Conservation (phyloP, 2,797 vertebrate genomes). For the Squalus acanthias region DNA sequence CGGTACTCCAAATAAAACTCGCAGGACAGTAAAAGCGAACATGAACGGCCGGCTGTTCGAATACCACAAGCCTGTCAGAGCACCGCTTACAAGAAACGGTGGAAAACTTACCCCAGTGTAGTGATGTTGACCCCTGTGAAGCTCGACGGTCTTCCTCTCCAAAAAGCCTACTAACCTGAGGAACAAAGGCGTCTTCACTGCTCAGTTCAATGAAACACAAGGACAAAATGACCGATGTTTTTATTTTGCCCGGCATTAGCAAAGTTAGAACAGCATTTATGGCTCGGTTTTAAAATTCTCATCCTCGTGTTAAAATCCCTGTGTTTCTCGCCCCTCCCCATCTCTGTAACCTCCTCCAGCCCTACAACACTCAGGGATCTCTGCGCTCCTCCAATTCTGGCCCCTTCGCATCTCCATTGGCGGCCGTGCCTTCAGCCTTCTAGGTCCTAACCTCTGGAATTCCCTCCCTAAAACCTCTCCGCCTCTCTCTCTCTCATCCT, state of each 20-base stretch:
- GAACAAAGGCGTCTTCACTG: neutral
- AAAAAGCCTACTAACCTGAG: slow-evolving; percentile 80
- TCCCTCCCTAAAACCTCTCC: neutral
- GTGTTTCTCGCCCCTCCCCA: neutral
- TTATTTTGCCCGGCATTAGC: neutral
- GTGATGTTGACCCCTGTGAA: slow-evolving; percentile 86
- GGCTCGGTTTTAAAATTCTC: neutral
- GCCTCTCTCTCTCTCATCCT: neutral
- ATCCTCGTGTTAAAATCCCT: neutral
- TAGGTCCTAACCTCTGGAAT: neutral
- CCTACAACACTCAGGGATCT: neutral
- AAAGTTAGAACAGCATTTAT: neutral
- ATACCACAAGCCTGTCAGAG: neutral
- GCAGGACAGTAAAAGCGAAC: neutral
- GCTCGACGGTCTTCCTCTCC: slow-evolving; percentile 73
- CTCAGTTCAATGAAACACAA: neutral
- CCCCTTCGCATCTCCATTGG: neutral
- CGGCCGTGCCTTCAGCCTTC: too few species aligned
- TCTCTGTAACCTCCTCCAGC: neutral
- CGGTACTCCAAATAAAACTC: neutral
- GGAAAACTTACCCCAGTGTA: slow-evolving; percentile 77
- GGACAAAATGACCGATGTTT: neutral
- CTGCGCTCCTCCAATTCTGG: neutral
- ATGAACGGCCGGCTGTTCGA: neutral
- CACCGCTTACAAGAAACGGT: neutral